These are phyloP conservation scores for Lycodopsis pacificus DNA, from an alignment of 2,797 vertebrate species.

Conservation along the genomic window DNA sequence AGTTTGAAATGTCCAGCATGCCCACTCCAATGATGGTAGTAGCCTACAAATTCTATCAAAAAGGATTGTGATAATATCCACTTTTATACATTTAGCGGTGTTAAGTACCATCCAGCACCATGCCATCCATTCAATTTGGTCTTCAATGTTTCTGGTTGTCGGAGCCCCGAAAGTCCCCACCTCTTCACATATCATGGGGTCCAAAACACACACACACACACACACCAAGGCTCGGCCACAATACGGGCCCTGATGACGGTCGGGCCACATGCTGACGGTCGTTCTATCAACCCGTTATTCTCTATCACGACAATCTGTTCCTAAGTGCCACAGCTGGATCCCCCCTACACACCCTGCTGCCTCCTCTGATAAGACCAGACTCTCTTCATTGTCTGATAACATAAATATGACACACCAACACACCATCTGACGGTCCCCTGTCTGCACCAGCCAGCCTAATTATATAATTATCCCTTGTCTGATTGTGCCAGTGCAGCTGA, in stretches of 20 bases:
- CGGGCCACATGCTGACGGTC: conserved; percentile 57
- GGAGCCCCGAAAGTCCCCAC: conserved; percentile 64
- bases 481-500: conserved; percentile 78
- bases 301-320: conserved; percentile 65
- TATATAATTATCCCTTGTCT: conserved; percentile 84
- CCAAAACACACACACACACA: neutral
- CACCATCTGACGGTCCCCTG: conserved; percentile 69
- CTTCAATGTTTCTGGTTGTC: conserved; percentile 11
- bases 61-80: neutral
- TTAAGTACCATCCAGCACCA: neutral
- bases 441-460: conserved; percentile 74
- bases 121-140: neutral
- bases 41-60: neutral
- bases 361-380: conserved; percentile 63
- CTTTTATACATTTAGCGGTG: neutral
- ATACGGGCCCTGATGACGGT: conserved; percentile 48
- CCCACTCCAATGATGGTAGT: neutral
- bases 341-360: conserved; percentile 52
- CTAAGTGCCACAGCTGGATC: conserved; percentile 65
- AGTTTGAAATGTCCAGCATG: neutral
- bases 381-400: conserved; percentile 73
- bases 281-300: conserved; percentile 54
- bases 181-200: conserved; percentile 39
- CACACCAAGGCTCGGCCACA: conserved; percentile 40
- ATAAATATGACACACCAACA: conserved; percentile 73